Evolutionary conservation across 1,140 invertebrate genomes (phyloP).

Genomic region (Platyscapa corneri): DNA sequence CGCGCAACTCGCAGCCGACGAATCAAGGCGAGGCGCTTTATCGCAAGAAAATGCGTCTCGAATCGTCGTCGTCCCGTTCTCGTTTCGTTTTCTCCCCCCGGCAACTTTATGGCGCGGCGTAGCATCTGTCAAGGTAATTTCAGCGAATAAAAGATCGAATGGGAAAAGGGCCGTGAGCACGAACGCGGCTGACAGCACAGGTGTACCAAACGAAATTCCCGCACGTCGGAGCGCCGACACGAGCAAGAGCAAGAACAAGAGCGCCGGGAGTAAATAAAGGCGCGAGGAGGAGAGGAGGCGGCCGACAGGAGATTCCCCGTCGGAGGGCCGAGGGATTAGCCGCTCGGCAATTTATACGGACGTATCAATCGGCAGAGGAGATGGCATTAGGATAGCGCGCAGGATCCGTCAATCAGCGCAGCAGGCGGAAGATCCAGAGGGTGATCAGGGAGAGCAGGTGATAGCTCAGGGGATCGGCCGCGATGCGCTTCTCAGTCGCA

Average conservation of each 20-base stretch:
- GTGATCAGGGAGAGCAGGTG: neutral
- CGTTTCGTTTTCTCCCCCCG: too few species aligned
- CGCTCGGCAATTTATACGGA: neutral
- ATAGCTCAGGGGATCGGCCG: neutral
- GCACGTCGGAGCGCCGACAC: neutral
- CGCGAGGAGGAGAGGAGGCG: too few species aligned
- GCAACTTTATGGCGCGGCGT: neutral
- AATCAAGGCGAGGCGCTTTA: too few species aligned
- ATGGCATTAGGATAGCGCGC: neutral
- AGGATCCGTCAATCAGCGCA: neutral
- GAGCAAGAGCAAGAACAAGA: neutral
- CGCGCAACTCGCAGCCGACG: too few species aligned
- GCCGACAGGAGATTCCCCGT: too few species aligned
- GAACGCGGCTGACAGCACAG: too few species aligned
- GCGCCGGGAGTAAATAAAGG: too few species aligned
- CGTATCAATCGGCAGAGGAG: neutral
- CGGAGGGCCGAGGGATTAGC: neutral
- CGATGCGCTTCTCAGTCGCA: conserved; percentile 26
- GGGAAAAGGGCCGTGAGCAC: neutral
- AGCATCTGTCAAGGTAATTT: neutral
- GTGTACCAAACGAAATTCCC: too few species aligned
- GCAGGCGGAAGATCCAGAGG: neutral
- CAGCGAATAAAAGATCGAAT: neutral
- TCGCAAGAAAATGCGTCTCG: too few species aligned
- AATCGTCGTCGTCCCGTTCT: too few species aligned